These are phyloP conservation scores for Ypsolopha scabrella DNA, from an alignment of 2,888 invertebrate genomes.

Conservation along the genomic window DNA sequence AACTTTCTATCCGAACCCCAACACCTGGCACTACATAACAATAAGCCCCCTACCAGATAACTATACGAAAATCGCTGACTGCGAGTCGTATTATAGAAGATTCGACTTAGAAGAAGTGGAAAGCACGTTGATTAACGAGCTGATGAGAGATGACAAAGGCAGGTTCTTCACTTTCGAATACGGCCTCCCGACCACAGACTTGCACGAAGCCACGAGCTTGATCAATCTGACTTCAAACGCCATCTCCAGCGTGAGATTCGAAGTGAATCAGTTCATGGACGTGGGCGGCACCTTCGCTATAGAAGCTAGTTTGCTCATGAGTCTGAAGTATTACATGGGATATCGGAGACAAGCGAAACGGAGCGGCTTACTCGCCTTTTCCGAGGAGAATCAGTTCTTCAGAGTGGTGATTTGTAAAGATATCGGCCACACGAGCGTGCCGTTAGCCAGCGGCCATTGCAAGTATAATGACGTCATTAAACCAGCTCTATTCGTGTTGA, in stretches of 20 bases:
- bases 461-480: slow-evolving; percentile 60
- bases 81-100: slow-evolving; percentile 38
- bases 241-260: slow-evolving; percentile 76
- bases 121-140: slow-evolving; percentile 36
- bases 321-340: slow-evolving; percentile 61
- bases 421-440: slow-evolving; percentile 68
- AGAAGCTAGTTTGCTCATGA: slow-evolving; percentile 77
- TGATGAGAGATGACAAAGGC: slow-evolving; percentile 73
- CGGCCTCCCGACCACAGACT: slow-evolving; percentile 74
- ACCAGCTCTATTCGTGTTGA: slow-evolving; percentile 73
- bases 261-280: slow-evolving; percentile 77
- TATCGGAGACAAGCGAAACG: slow-evolving; percentile 37
- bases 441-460: slow-evolving; percentile 73
- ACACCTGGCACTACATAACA: slow-evolving; percentile 71
- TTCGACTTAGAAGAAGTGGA: slow-evolving; percentile 29
- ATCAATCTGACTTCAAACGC: slow-evolving; percentile 76
- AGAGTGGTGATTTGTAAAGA: slow-evolving; percentile 74
- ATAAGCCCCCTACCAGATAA: slow-evolving; percentile 30
- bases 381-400: slow-evolving; percentile 57
- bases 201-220: slow-evolving; percentile 73
- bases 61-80: slow-evolving; percentile 32
- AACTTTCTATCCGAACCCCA: slow-evolving; percentile 66
- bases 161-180: slow-evolving; percentile 84
- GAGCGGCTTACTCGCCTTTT: slow-evolving; percentile 41
- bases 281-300: slow-evolving; percentile 84